Evolutionary conservation across 1,140 invertebrate species (phyloP), one percentile per base, ranked within the genome.

Genomic region (Artemia franciscana): DNA sequence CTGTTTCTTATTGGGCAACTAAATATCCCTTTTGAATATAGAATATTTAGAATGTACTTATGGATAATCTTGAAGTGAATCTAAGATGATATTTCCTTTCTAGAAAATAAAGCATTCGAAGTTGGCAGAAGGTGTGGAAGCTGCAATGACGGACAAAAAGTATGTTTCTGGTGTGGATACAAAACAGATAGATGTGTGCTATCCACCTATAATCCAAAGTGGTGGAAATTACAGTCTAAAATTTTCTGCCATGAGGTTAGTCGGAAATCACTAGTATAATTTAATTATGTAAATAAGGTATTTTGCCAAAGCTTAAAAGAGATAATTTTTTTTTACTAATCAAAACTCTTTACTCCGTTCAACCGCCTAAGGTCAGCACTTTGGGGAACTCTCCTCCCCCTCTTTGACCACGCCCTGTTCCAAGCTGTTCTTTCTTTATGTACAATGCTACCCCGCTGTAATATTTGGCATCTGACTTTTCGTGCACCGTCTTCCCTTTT

Each of bases 181-280:
- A 0, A 79, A 80, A 18, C 83, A 91, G 70, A 78, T 98, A 4
- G 94, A 98, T 70, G 90, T 94, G 80, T 98, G 94, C 73, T 99
- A 98, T 73, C 91, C 91, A 2, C 86, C 94, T 0, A 98, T 99
- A 63, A 92, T 99, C 70, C 95, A 98, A 72, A 97, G 92, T 66
- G 95, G 95, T 26, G 93, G 92, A 5, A 86, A 91, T 70, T 98
- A 97, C 75, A 91, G 83, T 70, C 78, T 99, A 1, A 99, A 98
- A 75, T 98, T 98, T 71, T 95, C 89, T 71, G 88, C 86, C 57
- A 81, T 75, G 26, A 80, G 77, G 78, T 80, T 66, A 60, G 27
- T 15, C n/a, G n/a, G n/a, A n/a, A n/a, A n/a, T n/a, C n/a, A n/a
- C n/a, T n/a, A n/a, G n/a, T n/a, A 27, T n/a, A 4, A 26, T n/a